A percentile compares a stretch with the other conserved stretches of the same genome.
phyloP scores from a whole-genome alignment of 37 sponge, comb jelly and placozoan species.

The Petrosia ficiformis region DNA sequence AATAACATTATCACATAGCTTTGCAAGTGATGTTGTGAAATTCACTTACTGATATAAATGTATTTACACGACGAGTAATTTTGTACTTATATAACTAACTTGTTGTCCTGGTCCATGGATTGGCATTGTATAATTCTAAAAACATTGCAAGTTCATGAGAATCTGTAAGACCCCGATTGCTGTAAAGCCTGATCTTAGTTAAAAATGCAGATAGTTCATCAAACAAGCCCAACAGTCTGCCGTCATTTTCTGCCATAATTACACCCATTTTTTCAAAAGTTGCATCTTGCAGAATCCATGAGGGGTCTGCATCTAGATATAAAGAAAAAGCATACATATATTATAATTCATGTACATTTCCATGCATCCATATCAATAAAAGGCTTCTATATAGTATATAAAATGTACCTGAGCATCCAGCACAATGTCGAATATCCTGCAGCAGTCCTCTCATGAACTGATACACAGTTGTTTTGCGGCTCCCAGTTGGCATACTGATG shows the following conservation, averaged over 20 bases:
- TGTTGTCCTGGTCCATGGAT: conserved; percentile 34
- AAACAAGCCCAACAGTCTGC: conserved; percentile 15
- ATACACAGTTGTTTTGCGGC: conserved; percentile 1
- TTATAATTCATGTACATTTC: not conserved
- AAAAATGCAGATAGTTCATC: conserved; percentile 25
- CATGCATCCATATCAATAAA: too few species aligned
- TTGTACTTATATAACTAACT: conserved; percentile 5
- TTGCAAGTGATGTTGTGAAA: too few species aligned
- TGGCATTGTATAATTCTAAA: conserved; percentile 18
- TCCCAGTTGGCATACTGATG: conserved; percentile 9
- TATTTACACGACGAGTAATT: too few species aligned
- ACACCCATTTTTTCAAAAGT: conserved; percentile 40
- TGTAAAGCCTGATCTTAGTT: conserved; percentile 10
- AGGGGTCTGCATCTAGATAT: not conserved
- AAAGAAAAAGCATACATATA: not conserved
- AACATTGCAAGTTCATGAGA: conserved; percentile 35
- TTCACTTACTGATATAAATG: too few species aligned
- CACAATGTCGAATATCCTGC: not conserved
- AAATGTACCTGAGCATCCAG: not conserved
- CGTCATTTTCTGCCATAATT: conserved; percentile 7
- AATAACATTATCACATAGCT: too few species aligned
- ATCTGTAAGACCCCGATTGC: conserved; percentile 8
- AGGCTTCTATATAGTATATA: too few species aligned
- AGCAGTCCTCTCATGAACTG: conserved; percentile 2
- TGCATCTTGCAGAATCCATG: conserved; percentile 13